phyloP scores from a whole-genome alignment of 1,140 invertebrate genomes.

The Aradophagus sp. region DNA sequence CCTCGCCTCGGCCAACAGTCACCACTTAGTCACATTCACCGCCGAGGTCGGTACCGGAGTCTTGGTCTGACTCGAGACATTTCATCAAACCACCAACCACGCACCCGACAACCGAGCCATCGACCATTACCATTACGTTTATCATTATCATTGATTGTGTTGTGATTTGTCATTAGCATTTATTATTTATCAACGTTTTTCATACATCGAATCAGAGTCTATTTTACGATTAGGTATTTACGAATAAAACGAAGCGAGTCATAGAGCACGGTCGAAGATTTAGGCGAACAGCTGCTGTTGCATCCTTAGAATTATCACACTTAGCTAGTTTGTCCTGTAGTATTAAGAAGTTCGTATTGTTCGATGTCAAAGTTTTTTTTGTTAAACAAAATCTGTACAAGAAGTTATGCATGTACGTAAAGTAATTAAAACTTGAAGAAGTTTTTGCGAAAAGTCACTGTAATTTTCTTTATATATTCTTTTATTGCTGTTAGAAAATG shows the following conservation, averaged over 20 bases:
- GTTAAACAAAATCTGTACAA: no score
- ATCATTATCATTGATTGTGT: slow-evolving; percentile 49
- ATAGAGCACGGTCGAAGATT: slow-evolving; percentile 1
- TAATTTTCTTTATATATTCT: no score
- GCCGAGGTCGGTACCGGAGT: slow-evolving; percentile 86
- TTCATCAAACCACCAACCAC: neutral
- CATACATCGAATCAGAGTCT: slow-evolving; percentile 34
- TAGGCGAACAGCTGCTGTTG: no score
- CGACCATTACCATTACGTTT: slow-evolving; percentile 29
- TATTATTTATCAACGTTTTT: slow-evolving; percentile 38
- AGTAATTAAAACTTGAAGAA: no score
- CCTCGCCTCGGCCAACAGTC: slow-evolving; percentile 66
- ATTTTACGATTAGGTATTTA: slow-evolving; percentile 32
- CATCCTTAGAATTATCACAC: no score
- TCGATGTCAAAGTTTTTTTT: no score
- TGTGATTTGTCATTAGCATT: slow-evolving; percentile 50
- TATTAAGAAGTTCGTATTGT: no score
- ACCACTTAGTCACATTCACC: slow-evolving; percentile 88
- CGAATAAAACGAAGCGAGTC: slow-evolving; percentile 50
- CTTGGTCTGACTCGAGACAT: slow-evolving; percentile 64
- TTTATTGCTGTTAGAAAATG: no score
- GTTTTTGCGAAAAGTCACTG: no score
- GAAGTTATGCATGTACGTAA: no score
- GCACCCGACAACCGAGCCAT: slow-evolving; percentile 6
- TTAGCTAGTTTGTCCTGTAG: no score